Evolutionary conservation across 2,797 vertebrate genomes (phyloP).

Genomic region (Gymnodraco acuticeps): DNA sequence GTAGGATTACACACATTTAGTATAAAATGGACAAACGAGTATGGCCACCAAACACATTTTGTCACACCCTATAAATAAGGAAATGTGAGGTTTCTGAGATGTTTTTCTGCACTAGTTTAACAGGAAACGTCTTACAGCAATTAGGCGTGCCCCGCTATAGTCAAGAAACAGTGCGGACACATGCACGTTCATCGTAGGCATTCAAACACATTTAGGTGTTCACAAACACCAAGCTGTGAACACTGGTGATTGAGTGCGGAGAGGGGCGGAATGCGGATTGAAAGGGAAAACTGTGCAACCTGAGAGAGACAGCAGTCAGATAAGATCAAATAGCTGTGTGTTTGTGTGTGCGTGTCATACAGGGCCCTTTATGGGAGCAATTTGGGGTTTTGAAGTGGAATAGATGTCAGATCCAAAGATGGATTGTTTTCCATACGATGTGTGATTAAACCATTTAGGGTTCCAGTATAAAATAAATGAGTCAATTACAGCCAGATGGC

Average conservation of each 20-base stretch:
- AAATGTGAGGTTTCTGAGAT: conserved; percentile 22
- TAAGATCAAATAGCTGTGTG: conserved; percentile 69
- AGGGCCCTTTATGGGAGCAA: conserved; percentile 80
- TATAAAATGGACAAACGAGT: conserved; percentile 26
- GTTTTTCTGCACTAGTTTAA: conserved; percentile 16
- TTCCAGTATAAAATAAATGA: conserved; percentile 77
- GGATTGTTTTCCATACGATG: conserved; percentile 83
- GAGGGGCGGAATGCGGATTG: conserved; percentile 9
- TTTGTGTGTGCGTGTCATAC: conserved; percentile 60
- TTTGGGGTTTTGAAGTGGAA: conserved; percentile 84
- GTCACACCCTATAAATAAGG: conserved; percentile 35
- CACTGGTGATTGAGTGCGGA: conserved; percentile 21
- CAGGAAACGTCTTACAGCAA: conserved; percentile 38
- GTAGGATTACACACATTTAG: conserved; percentile 1
- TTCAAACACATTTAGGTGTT: conserved; percentile 12
- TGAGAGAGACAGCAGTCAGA: conserved; percentile 68
- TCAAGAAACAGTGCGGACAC: conserved; percentile 10
- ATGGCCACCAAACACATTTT: conserved; percentile 27
- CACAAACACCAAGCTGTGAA: conserved; percentile 18
- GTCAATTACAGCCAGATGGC: conserved; percentile 84
- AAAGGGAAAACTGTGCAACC: conserved; percentile 23
- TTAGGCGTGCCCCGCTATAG: conserved; percentile 5
- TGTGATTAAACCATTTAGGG: conserved; percentile 84
- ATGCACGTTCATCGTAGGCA: neutral
- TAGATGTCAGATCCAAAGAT: conserved; percentile 83